Percentiles rank a stretch among this genome's conserved stretches.
Evolutionary conservation across 2,113 vertebrate genomes (phyloP).

Genomic region (Otocyon megalotis): DNA sequence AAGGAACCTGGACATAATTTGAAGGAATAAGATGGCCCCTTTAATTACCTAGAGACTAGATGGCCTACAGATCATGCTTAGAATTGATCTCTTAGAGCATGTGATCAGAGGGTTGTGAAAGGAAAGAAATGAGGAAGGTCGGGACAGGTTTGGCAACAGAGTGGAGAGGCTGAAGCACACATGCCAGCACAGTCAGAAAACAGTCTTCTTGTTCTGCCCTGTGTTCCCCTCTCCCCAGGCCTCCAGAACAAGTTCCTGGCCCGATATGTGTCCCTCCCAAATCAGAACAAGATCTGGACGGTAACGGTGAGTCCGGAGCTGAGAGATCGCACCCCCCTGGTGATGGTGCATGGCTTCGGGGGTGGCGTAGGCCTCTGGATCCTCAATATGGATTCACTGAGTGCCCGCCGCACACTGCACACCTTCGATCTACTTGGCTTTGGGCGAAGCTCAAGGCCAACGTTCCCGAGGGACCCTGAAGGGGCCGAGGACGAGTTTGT

Average conservation of each 20-base stretch:
- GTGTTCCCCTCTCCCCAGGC: slow-evolving; percentile 83
- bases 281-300: slow-evolving; percentile 93
- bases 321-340: slow-evolving; percentile 89
- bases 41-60: neutral
- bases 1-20: neutral
- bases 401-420: slow-evolving; percentile 86
- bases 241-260: slow-evolving; percentile 93
- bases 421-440: slow-evolving; percentile 95
- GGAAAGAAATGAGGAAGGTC: neutral
- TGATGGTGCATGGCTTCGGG: slow-evolving; percentile 96
- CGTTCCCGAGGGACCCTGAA: slow-evolving; percentile 89
- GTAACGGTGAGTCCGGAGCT: slow-evolving; percentile 89
- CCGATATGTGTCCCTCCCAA: slow-evolving; percentile 92
- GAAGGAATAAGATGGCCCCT: neutral
- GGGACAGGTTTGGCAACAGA: neutral
- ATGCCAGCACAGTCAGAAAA: neutral
- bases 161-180: neutral
- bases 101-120: neutral
- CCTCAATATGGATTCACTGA: slow-evolving; percentile 91
- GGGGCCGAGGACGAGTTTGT: slow-evolving; percentile 93
- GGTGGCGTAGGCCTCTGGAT: slow-evolving; percentile 95
- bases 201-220: neutral
- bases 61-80: neutral
- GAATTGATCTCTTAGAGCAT: slow-evolving; percentile 10
- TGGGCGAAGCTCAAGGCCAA: slow-evolving; percentile 92